phyloP scores from a whole-genome alignment of 1,140 invertebrate genomes.

The Xylocopa sonorina region DNA sequence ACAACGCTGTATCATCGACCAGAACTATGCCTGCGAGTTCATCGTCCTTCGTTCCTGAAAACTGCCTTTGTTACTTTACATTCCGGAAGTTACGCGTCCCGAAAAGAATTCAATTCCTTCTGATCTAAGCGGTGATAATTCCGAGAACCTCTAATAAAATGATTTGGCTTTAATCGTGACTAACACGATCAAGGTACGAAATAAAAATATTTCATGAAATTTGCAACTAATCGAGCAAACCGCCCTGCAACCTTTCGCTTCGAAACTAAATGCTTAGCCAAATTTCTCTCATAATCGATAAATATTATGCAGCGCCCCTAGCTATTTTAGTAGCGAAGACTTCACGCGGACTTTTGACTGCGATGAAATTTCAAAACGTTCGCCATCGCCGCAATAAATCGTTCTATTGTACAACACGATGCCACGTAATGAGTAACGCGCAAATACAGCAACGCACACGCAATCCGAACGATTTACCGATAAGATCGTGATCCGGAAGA shows the following conservation, averaged over 20 bases:
- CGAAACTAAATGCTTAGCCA: too few relatives aligned
- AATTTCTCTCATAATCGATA: too few relatives aligned
- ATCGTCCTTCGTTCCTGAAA: constrained; percentile 41
- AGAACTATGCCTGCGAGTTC: constrained; percentile 38
- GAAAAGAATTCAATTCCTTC: neutral
- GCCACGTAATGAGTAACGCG: neutral
- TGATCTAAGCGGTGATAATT: neutral
- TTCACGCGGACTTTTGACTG: neutral
- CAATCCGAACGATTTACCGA: neutral
- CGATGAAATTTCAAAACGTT: neutral
- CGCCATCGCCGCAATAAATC: neutral
- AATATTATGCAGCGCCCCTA: too few relatives aligned
- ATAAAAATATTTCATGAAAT: too few relatives aligned
- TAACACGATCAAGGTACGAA: too few relatives aligned
- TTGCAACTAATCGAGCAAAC: too few relatives aligned
- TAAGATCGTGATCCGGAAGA: constrained; percentile 24
- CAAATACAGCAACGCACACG: neutral
- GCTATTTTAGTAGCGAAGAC: neutral
- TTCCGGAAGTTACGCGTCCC: constrained; percentile 6
- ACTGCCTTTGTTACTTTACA: neutral
- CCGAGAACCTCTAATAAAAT: neutral
- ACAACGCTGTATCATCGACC: constrained; percentile 34
- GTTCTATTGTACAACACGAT: neutral
- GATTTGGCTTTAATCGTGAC: too few relatives aligned
- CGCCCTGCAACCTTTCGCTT: too few relatives aligned